Conservation (phyloP, 2,797 vertebrate species). For the Clamator glandarius region DNA sequence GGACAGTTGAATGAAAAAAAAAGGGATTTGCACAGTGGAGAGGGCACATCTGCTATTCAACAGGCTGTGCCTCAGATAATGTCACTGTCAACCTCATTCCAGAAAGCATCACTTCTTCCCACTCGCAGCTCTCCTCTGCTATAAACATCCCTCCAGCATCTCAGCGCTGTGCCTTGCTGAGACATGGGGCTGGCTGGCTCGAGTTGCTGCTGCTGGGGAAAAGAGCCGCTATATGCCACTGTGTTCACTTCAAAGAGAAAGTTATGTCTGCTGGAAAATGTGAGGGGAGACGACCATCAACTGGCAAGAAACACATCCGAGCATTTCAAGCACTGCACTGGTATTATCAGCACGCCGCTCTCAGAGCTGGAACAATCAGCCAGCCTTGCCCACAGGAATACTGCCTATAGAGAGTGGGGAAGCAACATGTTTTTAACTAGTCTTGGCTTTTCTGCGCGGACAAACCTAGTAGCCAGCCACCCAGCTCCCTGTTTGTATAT, state of each 20-base stretch:
- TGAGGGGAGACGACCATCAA: not conserved
- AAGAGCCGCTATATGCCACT: not conserved
- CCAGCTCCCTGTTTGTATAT: not conserved
- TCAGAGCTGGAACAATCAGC: not conserved
- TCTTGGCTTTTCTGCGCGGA: not conserved
- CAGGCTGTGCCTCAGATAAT: not conserved
- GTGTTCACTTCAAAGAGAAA: not conserved
- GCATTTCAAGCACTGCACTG: not conserved
- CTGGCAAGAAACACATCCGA: not conserved
- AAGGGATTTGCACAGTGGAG: not conserved
- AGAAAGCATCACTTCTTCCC: conserved; percentile 29
- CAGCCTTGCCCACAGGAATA: not conserved
- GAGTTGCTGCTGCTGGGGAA: not conserved
- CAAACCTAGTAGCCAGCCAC: not conserved
- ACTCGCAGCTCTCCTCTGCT: not conserved
- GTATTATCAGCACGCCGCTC: not conserved
- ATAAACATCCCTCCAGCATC: not conserved
- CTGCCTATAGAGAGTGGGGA: not conserved
- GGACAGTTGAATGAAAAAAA: not conserved
- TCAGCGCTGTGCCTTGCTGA: not conserved
- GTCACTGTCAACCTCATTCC: not conserved
- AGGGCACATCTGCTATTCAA: conserved; percentile 7
- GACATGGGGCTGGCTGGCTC: not conserved
- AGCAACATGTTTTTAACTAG: not conserved
- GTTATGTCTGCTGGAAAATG: conserved; percentile 4